A percentile compares a stretch with the other conserved stretches of the same genome.
Conservation (phyloP, 2,797 vertebrate genomes). For the Acridotheres tristis region DNA sequence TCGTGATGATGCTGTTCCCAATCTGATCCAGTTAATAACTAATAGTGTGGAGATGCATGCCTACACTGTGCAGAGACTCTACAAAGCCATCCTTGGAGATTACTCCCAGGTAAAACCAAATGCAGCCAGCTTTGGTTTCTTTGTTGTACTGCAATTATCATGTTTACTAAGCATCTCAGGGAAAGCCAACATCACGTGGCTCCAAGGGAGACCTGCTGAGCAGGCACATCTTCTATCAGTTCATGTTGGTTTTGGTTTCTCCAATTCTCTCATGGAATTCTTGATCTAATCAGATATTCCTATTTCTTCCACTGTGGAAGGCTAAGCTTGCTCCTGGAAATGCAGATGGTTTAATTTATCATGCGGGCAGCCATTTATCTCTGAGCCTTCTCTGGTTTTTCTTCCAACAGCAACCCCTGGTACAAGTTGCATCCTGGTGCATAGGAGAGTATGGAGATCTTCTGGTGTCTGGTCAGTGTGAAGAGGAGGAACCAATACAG, state of each 20-base stretch:
- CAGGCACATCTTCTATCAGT: background rate
- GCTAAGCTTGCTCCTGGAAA: background rate
- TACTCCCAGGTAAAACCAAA: slow-evolving; percentile 89
- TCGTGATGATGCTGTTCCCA: slow-evolving; percentile 96
- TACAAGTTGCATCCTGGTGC: slow-evolving; percentile 98
- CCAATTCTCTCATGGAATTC: background rate
- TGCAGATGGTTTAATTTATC: background rate
- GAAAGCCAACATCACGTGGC: background rate
- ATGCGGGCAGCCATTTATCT: background rate
- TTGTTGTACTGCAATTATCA: background rate
- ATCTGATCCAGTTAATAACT: slow-evolving; percentile 99
- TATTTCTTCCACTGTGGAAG: background rate
- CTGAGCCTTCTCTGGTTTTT: background rate
- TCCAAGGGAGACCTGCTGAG: background rate
- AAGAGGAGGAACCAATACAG: slow-evolving; percentile 98
- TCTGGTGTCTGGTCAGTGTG: slow-evolving; percentile 95
- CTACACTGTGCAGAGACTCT: slow-evolving; percentile 98
- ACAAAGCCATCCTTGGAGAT: slow-evolving; percentile 97
- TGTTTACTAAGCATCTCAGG: background rate
- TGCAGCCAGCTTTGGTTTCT: background rate
- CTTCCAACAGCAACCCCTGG: slow-evolving; percentile 89
- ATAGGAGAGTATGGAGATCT: slow-evolving; percentile 99
- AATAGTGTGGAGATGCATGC: slow-evolving; percentile 98
- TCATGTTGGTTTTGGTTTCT: background rate
- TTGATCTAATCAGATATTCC: background rate